Evolutionary conservation across 2,888 invertebrate species (phyloP).

Genomic region (Xestia c-nigrum): DNA sequence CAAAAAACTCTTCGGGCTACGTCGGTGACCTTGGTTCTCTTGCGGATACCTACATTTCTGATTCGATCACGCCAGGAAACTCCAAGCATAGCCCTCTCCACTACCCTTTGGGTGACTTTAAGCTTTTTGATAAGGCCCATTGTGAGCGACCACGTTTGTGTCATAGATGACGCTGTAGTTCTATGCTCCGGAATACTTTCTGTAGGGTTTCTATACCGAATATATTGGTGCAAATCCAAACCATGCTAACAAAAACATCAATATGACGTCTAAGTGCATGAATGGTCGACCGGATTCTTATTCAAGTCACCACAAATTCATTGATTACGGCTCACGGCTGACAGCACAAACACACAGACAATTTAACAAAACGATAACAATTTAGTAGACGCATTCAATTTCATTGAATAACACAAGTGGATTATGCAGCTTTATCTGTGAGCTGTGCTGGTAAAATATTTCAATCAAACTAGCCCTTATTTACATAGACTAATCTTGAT

Average conservation of each 20-base stretch:
- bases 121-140: no score
- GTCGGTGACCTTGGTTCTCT: no score
- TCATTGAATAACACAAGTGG: not conserved
- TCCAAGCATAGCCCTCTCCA: no score
- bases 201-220: not conserved
- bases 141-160: no score
- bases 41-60: no score
- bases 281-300: slow-evolving; percentile 6
- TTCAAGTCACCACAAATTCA: slow-evolving; percentile 18
- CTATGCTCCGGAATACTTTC: not conserved
- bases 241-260: not conserved
- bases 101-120: no score
- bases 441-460: not conserved
- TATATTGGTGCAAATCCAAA: not conserved
- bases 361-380: slow-evolving; percentile 22
- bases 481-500: not conserved
- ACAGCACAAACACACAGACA: slow-evolving; percentile 28
- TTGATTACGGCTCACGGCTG: slow-evolving; percentile 6
- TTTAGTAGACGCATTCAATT: slow-evolving; percentile 15
- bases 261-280: not conserved
- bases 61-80: no score
- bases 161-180: not conserved
- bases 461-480: not conserved
- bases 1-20: no score
- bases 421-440: not conserved